Evolutionary conservation across 1,140 invertebrate genomes (phyloP).

Genomic region (Papilio aristodemus): DNA sequence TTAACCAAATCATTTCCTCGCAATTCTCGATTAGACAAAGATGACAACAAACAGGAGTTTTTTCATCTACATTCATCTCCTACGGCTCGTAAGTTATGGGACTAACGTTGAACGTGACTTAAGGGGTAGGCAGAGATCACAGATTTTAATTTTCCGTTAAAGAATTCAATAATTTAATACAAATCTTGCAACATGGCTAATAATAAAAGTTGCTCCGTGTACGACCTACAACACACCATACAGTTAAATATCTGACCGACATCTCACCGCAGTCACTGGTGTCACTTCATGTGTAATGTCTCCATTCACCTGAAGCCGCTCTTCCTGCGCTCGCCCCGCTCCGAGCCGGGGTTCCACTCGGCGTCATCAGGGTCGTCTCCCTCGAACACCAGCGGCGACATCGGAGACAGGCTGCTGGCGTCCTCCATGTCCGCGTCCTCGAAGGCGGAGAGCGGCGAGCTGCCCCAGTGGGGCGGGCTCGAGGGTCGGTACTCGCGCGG

Average conservation of each 20-base stretch:
- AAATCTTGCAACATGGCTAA: background rate
- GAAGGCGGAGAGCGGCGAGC: conserved; percentile 38
- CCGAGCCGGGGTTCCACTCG: conserved; percentile 83
- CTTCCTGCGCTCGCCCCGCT: conserved; percentile 54
- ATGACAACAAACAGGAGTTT: too few species aligned
- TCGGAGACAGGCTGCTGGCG: conserved; percentile 59
- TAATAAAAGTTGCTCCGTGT: background rate
- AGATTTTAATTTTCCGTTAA: background rate
- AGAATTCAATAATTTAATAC: background rate
- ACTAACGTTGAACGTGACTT: background rate
- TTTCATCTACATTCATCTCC: background rate
- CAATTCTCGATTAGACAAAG: too few species aligned
- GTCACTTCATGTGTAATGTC: too few species aligned
- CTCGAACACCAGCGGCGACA: conserved; percentile 55
- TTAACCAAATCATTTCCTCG: too few species aligned
- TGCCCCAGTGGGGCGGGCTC: conserved; percentile 52
- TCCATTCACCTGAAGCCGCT: conserved; percentile 53
- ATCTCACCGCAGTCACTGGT: too few species aligned
- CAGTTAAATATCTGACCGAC: too few species aligned
- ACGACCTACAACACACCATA: background rate
- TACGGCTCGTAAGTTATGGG: too few species aligned
- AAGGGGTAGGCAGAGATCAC: background rate
- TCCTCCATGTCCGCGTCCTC: conserved; percentile 48
- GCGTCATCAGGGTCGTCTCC: conserved; percentile 91
- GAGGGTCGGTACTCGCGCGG: conserved; percentile 81